Conservation (phyloP, 2,888 invertebrate species). For the Dryomyza anilis region DNA sequence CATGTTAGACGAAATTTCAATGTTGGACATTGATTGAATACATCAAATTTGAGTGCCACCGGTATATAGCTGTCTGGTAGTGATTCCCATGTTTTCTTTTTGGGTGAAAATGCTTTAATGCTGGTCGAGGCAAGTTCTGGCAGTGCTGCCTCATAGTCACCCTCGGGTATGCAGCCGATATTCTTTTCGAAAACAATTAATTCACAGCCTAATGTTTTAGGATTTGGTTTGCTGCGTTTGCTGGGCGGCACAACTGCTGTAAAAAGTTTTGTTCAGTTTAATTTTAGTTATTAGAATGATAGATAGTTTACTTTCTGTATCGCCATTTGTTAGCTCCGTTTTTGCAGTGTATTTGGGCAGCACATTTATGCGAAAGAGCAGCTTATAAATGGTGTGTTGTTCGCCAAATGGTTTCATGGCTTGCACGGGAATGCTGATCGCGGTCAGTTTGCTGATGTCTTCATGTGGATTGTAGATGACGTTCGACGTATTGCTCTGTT, state of each 20-base stretch:
- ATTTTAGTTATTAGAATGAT: too few species aligned
- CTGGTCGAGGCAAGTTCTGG: conserved; percentile 70
- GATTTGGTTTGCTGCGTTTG: conserved; percentile 72
- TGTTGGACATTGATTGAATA: conserved; percentile 79
- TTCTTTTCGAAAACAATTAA: conserved; percentile 89
- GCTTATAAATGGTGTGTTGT: conserved; percentile 57
- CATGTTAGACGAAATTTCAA: conserved; percentile 85
- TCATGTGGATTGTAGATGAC: conserved; percentile 75
- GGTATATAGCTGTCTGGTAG: conserved; percentile 67
- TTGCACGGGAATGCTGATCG: conserved; percentile 85
- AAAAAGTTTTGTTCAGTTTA: background rate
- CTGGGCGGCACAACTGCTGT: conserved; percentile 56
- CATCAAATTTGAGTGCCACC: conserved; percentile 66
- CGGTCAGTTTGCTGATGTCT: conserved; percentile 66
- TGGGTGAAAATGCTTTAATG: conserved; percentile 66
- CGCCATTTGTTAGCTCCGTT: conserved; percentile 26
- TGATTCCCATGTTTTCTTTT: conserved; percentile 74
- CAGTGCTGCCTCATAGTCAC: conserved; percentile 87
- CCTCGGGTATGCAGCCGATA: conserved; percentile 84
- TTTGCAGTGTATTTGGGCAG: conserved; percentile 52
- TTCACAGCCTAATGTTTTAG: conserved; percentile 68
- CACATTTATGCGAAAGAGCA: conserved; percentile 55
- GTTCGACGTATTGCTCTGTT: conserved; percentile 71
- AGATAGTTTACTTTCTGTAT: conserved; percentile 34
- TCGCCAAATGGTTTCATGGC: conserved; percentile 67